Percentiles rank a stretch among this genome's conserved stretches.
These are phyloP conservation scores for Virgularia gustaviana DNA, from an alignment of 92 coral and sea anemone genomes.

Conservation along the genomic window DNA sequence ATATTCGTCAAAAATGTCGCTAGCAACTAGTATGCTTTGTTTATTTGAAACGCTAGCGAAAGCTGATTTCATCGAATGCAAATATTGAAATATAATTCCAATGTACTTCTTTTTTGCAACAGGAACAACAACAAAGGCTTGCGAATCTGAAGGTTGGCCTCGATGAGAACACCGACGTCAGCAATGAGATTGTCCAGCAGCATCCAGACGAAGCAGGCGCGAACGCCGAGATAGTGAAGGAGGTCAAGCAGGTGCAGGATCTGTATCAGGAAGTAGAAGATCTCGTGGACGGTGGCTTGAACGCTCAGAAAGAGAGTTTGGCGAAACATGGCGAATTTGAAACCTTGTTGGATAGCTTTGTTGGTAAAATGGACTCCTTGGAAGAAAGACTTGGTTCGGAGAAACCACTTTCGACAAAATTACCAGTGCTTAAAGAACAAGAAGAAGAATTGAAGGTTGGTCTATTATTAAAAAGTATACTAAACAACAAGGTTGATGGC, in stretches of 20 bases:
- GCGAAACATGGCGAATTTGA: constrained; percentile 38
- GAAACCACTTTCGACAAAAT: constrained; percentile 29
- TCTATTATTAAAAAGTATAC: neutral
- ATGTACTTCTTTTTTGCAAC: too few relatives aligned
- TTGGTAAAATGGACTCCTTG: constrained; percentile 12
- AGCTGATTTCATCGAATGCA: too few relatives aligned
- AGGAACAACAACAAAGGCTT: constrained; percentile 40
- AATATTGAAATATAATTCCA: too few relatives aligned
- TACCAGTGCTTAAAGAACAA: constrained; percentile 18
- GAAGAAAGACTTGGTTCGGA: constrained; percentile 15
- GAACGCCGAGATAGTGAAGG: constrained; percentile 19
- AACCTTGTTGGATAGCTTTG: constrained; percentile 25
- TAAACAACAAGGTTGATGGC: neutral
- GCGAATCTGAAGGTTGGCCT: constrained; percentile 24
- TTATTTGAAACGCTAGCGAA: too few relatives aligned
- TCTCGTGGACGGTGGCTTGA: constrained; percentile 5
- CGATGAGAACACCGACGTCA: constrained; percentile 24
- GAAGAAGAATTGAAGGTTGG: constrained; percentile 26
- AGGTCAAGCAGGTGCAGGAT: constrained; percentile 20
- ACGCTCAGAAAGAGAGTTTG: constrained; percentile 14
- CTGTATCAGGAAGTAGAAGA: constrained; percentile 22
- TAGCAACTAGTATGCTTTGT: too few relatives aligned
- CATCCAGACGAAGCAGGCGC: constrained; percentile 17
- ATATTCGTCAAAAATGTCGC: too few relatives aligned
- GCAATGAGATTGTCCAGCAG: constrained; percentile 19